Evolutionary conservation across 2,888 invertebrate genomes (phyloP).

Genomic region (Tenthredo amoena): DNA sequence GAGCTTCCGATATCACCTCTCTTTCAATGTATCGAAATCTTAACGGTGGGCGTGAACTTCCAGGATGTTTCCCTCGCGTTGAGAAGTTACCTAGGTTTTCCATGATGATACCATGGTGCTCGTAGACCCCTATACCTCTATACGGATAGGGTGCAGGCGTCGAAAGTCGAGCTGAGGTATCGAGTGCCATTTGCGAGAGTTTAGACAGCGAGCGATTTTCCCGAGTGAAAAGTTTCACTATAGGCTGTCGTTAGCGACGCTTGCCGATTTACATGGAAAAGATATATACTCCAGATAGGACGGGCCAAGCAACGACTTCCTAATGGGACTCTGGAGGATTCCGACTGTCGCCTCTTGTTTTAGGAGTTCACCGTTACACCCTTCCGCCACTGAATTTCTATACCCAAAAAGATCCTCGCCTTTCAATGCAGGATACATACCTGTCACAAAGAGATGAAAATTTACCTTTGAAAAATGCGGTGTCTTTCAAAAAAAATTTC

Average conservation of each 20-base stretch:
- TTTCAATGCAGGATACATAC: neutral
- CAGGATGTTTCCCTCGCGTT: neutral
- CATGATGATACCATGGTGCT: neutral
- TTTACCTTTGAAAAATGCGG: neutral
- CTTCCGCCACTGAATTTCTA: neutral
- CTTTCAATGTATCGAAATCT: constrained; percentile 58
- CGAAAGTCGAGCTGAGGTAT: constrained; percentile 5
- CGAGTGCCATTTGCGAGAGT: constrained; percentile 47
- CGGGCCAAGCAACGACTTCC: constrained; percentile 53
- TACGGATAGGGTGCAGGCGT: neutral
- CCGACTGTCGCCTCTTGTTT: constrained; percentile 60
- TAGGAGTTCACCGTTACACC: neutral
- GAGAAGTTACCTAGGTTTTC: neutral
- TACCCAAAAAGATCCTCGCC: neutral
- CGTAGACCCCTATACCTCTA: neutral
- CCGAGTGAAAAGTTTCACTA: constrained; percentile 52
- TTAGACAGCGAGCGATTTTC: constrained; percentile 44
- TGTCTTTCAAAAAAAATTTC: neutral
- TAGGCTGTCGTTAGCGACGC: constrained; percentile 55
- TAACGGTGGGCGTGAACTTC: constrained; percentile 50
- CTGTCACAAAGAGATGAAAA: neutral
- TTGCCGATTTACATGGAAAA: constrained; percentile 63
- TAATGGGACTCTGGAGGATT: constrained; percentile 66
- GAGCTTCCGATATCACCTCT: constrained; percentile 59
- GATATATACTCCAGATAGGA: constrained; percentile 59